Percentiles rank a stretch among this genome's conserved stretches.
Conservation (phyloP, 2,113 vertebrate species). For the Chauna torquata region DNA sequence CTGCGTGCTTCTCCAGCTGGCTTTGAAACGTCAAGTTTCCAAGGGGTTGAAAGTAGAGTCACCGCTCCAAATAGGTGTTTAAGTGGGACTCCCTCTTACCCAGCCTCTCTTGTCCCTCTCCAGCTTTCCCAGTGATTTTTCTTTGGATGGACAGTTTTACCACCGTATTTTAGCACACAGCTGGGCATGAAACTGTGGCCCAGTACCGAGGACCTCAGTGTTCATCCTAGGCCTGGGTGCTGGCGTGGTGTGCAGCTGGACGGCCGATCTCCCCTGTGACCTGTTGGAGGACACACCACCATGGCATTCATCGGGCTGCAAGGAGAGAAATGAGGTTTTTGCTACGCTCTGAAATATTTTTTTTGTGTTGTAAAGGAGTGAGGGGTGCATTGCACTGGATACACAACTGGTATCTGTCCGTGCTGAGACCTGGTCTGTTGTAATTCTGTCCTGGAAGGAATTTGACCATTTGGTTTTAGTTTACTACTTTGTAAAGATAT, state of each 20-base stretch:
- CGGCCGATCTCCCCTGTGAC: background rate
- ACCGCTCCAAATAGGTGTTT: background rate
- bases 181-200: background rate
- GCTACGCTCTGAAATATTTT: fast-evolving
- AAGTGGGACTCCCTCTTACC: fast-evolving
- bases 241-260: background rate
- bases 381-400: background rate
- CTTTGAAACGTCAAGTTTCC: background rate
- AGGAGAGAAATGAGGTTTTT: background rate
- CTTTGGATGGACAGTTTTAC: background rate
- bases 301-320: background rate
- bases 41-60: background rate
- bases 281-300: fast-evolving
- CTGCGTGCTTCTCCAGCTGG: fast-evolving
- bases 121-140: background rate
- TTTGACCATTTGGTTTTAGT: background rate
- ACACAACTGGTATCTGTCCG: background rate
- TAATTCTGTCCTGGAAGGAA: background rate
- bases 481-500: background rate
- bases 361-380: background rate
- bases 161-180: background rate
- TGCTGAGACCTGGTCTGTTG: background rate
- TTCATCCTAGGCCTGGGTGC: background rate
- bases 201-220: background rate
- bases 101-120: background rate